A percentile compares a stretch with the other conserved stretches of the same genome.
Conservation (phyloP, 2,888 invertebrate genomes). For the Eupithecia tripunctaria region DNA sequence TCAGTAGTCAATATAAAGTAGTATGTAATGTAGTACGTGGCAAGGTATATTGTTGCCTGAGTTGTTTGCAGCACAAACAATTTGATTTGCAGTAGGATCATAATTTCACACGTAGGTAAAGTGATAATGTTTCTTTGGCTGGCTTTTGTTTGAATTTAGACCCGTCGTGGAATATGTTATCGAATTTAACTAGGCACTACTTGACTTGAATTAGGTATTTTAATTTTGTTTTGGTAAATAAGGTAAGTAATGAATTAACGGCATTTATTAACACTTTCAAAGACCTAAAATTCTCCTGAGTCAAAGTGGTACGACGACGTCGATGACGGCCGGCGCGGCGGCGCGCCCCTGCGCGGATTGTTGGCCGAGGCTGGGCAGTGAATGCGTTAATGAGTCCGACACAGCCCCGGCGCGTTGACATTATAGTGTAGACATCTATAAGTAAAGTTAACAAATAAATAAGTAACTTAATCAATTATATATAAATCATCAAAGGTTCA, state of each 20-base stretch:
- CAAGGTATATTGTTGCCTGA: neutral
- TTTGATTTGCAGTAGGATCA: conserved; percentile 18
- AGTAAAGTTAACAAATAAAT: neutral
- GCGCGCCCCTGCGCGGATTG: no score
- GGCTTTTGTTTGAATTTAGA: neutral
- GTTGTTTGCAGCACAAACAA: conserved; percentile 16
- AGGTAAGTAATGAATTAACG: neutral
- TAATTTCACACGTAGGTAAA: conserved; percentile 13
- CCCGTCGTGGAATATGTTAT: neutral
- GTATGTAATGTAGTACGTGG: neutral
- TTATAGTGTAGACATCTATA: no score
- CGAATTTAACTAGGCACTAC: neutral
- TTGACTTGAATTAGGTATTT: neutral
- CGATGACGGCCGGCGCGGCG: no score
- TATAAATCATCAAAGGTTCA: neutral
- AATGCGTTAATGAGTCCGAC: no score
- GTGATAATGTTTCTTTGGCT: neutral
- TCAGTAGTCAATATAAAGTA: neutral
- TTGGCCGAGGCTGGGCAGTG: no score
- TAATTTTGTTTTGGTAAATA: neutral
- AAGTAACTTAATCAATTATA: neutral
- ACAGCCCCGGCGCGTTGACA: no score
- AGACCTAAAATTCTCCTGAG: no score
- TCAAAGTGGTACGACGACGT: no score
- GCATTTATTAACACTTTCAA: no score